Evolutionary conservation across 2,888 invertebrate genomes (phyloP).

Genomic region (Eupelmus urozonus): DNA sequence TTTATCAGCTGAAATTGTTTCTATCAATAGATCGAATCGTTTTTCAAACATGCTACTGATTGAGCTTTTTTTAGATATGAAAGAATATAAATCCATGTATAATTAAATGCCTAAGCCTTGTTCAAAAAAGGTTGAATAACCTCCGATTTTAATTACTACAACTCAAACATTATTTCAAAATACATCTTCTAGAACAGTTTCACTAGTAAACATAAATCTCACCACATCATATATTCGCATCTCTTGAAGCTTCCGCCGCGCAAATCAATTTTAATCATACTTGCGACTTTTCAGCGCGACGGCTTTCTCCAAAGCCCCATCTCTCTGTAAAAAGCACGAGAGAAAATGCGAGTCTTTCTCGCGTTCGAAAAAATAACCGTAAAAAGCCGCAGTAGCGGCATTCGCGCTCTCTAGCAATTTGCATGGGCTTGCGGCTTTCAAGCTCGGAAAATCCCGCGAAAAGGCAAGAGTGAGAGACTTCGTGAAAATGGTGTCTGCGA

Average conservation of each 20-base stretch:
- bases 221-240: background rate
- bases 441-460: conserved; percentile 29
- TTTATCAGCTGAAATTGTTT: no score
- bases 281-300: no score
- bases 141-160: conserved; percentile 16
- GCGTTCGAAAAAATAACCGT: background rate
- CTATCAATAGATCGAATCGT: no score
- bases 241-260: background rate
- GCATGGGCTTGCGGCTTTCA: conserved; percentile 28
- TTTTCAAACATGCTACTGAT: no score
- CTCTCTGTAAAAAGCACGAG: background rate
- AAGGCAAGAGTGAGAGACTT: background rate
- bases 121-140: background rate
- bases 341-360: background rate
- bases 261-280: conserved; percentile 43
- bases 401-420: conserved; percentile 37
- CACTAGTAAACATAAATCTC: conserved; percentile 33
- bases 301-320: background rate
- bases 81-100: no score
- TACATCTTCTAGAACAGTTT: conserved; percentile 3
- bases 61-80: no score
- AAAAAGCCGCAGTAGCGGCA: background rate
- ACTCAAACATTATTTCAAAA: background rate
- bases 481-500: background rate
- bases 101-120: no score